Conservation (phyloP, 2,888 invertebrate genomes). For the Metellina segmentata region DNA sequence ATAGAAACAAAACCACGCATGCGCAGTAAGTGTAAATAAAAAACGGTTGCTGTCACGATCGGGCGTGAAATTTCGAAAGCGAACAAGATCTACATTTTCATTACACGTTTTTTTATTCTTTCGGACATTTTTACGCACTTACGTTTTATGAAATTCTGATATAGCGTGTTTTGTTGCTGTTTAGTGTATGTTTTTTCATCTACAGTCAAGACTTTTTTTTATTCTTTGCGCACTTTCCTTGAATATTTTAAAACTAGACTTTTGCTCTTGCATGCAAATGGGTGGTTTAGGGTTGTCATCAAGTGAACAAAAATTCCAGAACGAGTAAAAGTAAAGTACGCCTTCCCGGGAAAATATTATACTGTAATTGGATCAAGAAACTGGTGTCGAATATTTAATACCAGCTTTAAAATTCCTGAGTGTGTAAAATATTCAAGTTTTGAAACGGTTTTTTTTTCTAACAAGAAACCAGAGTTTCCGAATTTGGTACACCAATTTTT, state of each 20-base stretch:
- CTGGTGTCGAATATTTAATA: too few species aligned
- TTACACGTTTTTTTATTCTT: neutral
- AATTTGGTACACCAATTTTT: too few species aligned
- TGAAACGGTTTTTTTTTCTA: too few species aligned
- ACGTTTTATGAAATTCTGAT: conserved; percentile 22
- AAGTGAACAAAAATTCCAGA: too few species aligned
- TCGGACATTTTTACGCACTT: neutral
- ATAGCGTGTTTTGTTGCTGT: neutral
- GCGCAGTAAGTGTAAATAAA: neutral
- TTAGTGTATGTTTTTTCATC: neutral
- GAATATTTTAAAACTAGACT: conserved; percentile 4
- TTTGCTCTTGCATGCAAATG: conserved; percentile 29
- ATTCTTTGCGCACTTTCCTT: neutral
- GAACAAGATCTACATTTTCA: conserved; percentile 25
- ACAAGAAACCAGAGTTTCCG: too few species aligned
- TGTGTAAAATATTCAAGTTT: too few species aligned
- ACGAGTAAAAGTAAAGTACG: too few species aligned
- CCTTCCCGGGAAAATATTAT: too few species aligned
- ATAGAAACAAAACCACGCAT: neutral
- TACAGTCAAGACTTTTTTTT: neutral
- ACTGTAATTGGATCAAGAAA: too few species aligned
- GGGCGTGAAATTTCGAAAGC: conserved; percentile 9
- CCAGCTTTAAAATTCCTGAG: too few species aligned
- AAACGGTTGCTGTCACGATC: neutral
- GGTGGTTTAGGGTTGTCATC: neutral